Evolutionary conservation across 2,113 vertebrate genomes (phyloP).

Genomic region (Rhegmatorhina hoffmannsi): DNA sequence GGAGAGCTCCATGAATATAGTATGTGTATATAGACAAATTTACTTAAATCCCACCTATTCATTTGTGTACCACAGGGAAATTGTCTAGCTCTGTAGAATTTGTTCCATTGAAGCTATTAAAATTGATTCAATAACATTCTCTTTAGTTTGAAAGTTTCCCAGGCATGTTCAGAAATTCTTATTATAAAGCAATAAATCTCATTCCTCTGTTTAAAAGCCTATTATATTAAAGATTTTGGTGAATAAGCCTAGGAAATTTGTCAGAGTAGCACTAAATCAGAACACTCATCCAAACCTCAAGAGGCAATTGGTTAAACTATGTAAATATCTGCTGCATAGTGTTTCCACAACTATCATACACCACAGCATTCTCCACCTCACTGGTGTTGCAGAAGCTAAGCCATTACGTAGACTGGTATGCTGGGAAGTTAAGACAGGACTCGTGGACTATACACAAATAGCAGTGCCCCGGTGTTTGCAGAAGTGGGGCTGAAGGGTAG

Average conservation of each 20-base stretch:
- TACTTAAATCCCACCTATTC: neutral
- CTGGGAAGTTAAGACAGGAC: neutral
- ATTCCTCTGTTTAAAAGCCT: neutral
- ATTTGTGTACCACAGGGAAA: neutral
- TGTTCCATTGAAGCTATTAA: neutral
- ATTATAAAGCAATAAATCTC: rapidly evolving
- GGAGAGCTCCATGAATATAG: neutral
- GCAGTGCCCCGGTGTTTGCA: neutral
- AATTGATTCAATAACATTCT: neutral
- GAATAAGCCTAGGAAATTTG: neutral
- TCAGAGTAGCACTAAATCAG: neutral
- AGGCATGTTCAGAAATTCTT: neutral
- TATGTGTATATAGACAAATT: neutral
- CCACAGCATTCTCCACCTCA: neutral
- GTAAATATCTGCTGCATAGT: neutral
- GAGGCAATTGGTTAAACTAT: neutral
- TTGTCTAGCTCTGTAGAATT: neutral
- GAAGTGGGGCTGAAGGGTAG: neutral
- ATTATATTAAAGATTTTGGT: neutral
- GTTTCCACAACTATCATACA: neutral
- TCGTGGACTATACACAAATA: neutral
- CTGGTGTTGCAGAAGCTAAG: neutral
- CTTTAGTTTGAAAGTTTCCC: neutral
- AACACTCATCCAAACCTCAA: neutral
- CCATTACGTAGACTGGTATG: rapidly evolving